Evolutionary conservation across 2,797 vertebrate genomes (phyloP), one percentile per base, ranked within the genome.

Genomic region (Bradypodion pumilum): DNA sequence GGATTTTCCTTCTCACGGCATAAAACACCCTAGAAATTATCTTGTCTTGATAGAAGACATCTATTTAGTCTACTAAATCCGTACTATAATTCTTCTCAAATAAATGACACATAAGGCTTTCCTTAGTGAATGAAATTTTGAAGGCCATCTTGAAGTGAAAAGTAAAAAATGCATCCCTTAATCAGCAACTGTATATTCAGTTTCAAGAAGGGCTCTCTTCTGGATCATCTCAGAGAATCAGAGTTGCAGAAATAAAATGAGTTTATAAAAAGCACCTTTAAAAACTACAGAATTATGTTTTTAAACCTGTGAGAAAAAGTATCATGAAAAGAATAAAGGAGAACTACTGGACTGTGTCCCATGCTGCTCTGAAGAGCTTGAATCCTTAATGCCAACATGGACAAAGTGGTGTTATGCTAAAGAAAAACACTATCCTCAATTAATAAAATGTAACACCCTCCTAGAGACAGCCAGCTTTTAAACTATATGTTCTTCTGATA

Each of bases 311-410:
- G 29, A 49, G 6, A 46, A 84, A 85, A 85, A 81, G 15, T 37
- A 3, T 42, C 3, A 44, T 74, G 49, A 37, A 83, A 70, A 91
- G 87, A 86, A 32, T 4, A 65, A 27, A 70, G 23, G 63, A 83
- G 89, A 91, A 87, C 65, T 86, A 74, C 74, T 81, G 82, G 37
- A 89, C 68, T 75, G 62, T 72, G 13, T 79, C 78, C 40, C 44
- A 85, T 0, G 0, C 66, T 37, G 59, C 21, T 44, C 76, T 79
- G 76, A 85, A 69, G 4, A 37, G 5, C 32, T 62, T 46, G 42
- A 87, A 69, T 76, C 81, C 32, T 76, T 59, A 70, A 46, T 62
- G 32, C 25, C 25, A 68, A 78, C 49, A 27, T 25, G 9, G 40
- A 77, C 56, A 25, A 84, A 85, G 79, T 81, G 65, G 78, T 69